Evolutionary conservation across 2,113 vertebrate species (phyloP).

Genomic region (Xenopus borealis): DNA sequence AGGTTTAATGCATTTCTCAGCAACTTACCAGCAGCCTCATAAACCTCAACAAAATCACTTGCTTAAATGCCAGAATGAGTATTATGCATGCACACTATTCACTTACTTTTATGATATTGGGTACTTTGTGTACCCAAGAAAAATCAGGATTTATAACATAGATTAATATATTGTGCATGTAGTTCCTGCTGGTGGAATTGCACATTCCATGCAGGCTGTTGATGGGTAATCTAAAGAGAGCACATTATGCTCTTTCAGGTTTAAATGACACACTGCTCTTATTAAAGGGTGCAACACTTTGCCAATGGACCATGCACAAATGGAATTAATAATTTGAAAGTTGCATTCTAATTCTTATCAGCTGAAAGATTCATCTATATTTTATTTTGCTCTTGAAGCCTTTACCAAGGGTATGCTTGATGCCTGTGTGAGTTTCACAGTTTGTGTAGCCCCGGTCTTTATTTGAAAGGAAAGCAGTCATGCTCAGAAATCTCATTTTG

Average conservation of each 20-base stretch:
- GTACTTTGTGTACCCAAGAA: background rate
- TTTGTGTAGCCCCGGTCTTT: slow-evolving; percentile 16
- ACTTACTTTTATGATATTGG: background rate
- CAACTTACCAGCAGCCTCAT: background rate
- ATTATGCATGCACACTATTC: background rate
- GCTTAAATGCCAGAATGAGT: slow-evolving; percentile 7
- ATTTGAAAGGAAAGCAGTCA: slow-evolving; percentile 38
- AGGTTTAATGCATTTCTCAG: too few relatives aligned
- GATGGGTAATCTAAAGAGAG: slow-evolving; percentile 2
- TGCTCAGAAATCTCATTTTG: slow-evolving; percentile 48
- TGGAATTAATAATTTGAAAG: slow-evolving; percentile 29
- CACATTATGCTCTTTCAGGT: background rate
- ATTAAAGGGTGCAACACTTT: slow-evolving; percentile 33
- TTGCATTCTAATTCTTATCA: slow-evolving; percentile 33
- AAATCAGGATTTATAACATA: background rate
- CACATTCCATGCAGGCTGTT: background rate
- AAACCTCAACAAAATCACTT: background rate
- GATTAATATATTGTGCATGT: background rate
- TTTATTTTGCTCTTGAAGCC: slow-evolving; percentile 25
- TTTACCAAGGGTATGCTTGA: background rate
- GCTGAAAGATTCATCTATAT: slow-evolving; percentile 43
- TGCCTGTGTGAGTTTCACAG: slow-evolving; percentile 32
- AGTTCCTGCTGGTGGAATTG: background rate
- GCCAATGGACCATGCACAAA: slow-evolving; percentile 33
- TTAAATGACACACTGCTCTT: slow-evolving; percentile 35